These are phyloP conservation scores for Meliscaeva auricollis DNA, from an alignment of 2,888 invertebrate genomes.

Conservation along the genomic window DNA sequence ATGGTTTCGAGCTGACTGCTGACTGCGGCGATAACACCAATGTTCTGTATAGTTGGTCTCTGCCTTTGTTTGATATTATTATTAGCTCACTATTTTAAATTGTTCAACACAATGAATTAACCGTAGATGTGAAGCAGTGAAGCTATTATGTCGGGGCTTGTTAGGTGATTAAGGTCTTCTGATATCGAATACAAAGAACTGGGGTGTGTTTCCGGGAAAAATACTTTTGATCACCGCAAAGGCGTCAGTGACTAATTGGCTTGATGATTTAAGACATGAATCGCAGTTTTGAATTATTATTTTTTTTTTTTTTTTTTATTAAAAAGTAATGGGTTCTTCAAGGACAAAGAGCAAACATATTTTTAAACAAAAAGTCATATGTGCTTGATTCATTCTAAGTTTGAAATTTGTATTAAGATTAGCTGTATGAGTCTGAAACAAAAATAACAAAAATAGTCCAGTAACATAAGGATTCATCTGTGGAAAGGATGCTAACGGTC, in stretches of 20 bases:
- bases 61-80: constrained; percentile 43
- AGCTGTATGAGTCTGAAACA: no score
- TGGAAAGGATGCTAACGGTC: no score
- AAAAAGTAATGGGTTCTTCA: no score
- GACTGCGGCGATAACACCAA: constrained; percentile 52
- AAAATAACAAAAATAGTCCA: no score
- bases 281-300: no score
- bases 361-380: no score
- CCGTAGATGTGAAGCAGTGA: background rate
- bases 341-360: no score
- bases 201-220: constrained; percentile 65
- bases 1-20: constrained; percentile 31
- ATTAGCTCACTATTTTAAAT: constrained; percentile 9
- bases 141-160: constrained; percentile 16
- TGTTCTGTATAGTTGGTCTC: constrained; percentile 27
- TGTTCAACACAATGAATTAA: constrained; percentile 12
- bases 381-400: no score
- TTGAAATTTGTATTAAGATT: no score
- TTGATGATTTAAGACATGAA: background rate
- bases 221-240: background rate
- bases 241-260: constrained; percentile 4
- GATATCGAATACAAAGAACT: constrained; percentile 56
- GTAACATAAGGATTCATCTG: no score
- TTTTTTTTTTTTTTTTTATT: no score
- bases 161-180: constrained; percentile 64